phyloP scores from a whole-genome alignment of 2,797 vertebrate species.

The Cryptoprocta ferox region DNA sequence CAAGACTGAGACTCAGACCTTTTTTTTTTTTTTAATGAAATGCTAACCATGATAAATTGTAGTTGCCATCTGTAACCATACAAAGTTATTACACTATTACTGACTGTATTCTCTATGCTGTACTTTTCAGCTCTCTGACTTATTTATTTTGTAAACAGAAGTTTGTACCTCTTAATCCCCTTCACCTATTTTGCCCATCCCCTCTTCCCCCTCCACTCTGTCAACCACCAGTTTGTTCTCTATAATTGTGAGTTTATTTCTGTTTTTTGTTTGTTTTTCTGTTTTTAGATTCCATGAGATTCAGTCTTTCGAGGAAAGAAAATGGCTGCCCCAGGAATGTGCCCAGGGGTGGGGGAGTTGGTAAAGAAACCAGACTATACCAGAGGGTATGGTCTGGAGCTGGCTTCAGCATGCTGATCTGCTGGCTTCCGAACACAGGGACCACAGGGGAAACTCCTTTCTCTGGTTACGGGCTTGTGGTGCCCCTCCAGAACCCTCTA shows the following conservation, averaged over 20 bases:
- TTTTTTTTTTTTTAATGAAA: neutral
- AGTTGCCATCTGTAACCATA: neutral
- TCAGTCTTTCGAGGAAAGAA: neutral
- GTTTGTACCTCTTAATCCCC: neutral
- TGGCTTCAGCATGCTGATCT: neutral
- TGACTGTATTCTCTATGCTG: neutral
- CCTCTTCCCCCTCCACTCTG: neutral
- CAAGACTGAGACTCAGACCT: neutral
- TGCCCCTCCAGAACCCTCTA: neutral
- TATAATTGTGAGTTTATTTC: neutral
- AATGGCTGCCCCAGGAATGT: neutral
- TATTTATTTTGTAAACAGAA: neutral
- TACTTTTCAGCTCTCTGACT: neutral
- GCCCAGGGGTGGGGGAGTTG: neutral
- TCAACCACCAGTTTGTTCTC: neutral
- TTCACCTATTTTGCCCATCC: neutral
- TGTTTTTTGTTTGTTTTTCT: neutral
- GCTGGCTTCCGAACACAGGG: neutral
- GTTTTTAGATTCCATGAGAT: neutral
- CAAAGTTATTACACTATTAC: neutral
- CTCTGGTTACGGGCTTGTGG: neutral
- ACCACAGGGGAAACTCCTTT: neutral
- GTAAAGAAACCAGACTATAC: neutral
- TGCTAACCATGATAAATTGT: neutral
- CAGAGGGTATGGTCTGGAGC: neutral